Evolutionary conservation across 2,888 invertebrate genomes (phyloP), one percentile per base, ranked within the genome.

Genomic region (Oligia fasciuncula): DNA sequence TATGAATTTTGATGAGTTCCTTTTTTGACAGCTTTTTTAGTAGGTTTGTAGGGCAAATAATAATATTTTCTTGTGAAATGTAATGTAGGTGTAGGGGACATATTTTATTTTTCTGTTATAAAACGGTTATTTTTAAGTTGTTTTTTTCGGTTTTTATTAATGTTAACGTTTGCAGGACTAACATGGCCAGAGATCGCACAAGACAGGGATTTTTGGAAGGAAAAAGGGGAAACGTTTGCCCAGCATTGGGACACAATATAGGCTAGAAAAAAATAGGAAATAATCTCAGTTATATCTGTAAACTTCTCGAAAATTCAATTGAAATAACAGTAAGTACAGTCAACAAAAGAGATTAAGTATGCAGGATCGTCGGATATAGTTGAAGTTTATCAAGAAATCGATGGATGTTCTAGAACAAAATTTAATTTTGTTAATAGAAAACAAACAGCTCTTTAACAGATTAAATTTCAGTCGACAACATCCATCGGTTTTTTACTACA

Each of bases 1-100:
- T 85, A 89, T 92, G 92, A 93, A 93, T 93, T 93, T 91, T 91
- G 90, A 88, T 90, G 87, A 88, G 83, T 66, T 66, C 57, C 77
- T 81, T 86, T 87, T 86, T 84, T 87, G 79, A 70, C 76, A 72
- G 51, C 65, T 79, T 85, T 80, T 85, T 87, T 77, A 65, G 65
- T 77, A 29, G 63, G 49, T 71, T 51, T 63, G 14, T 87, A 17
- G 75, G 46, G 40, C 23, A 73, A 63, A 65, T 73, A 73, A 67
- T 77, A 72, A 54, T 77, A 57, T 66, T 83, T 66, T 73, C 13
- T 70, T 60, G 51, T 54, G 43, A 60, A 54, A 66, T 68, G 19
- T 70, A 29, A 73, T 70, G 57, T 77, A 46, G 43, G 68, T 46
- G 67, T 72, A 17, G 29, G 43, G 35, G 43, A 40, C 40, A 29